Evolutionary conservation across 2,888 invertebrate species (phyloP).

Genomic region (Harpalus rufipes): DNA sequence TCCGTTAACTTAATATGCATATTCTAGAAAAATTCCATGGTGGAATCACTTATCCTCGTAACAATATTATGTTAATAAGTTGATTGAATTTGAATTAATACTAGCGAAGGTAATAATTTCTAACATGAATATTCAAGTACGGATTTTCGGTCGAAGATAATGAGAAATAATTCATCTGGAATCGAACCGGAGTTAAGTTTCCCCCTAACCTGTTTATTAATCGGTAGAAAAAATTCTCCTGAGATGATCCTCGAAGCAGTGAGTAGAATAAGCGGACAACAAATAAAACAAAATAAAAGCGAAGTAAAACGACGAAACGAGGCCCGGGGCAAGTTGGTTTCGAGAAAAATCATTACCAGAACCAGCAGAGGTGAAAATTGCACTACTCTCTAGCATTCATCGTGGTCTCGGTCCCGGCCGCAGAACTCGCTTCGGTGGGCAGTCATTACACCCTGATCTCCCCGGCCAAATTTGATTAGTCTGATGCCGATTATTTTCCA

Average conservation of each 20-base stretch:
- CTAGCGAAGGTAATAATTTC: no score
- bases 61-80: no score
- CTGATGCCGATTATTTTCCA: slow-evolving; percentile 63
- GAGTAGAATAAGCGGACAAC: slow-evolving; percentile 51
- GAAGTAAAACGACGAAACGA: slow-evolving; percentile 48
- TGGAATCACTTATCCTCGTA: no score
- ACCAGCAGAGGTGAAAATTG: slow-evolving; percentile 74
- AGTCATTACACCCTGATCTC: slow-evolving; percentile 57
- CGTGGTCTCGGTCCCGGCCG: slow-evolving; percentile 25
- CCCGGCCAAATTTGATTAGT: slow-evolving; percentile 63
- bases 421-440: slow-evolving; percentile 48
- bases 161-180: background rate
- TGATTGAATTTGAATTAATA: no score
- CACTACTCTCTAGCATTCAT: slow-evolving; percentile 69
- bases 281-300: slow-evolving; percentile 68
- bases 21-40: no score
- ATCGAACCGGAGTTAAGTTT: background rate
- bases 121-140: no score
- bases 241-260: slow-evolving; percentile 15
- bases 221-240: background rate
- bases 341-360: slow-evolving; percentile 73
- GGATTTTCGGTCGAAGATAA: background rate
- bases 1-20: no score
- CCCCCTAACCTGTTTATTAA: background rate
- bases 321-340: slow-evolving; percentile 68